Percentiles rank a stretch among this genome's conserved stretches.
Evolutionary conservation across 2,113 vertebrate genomes (phyloP).

Genomic region (Melozone crissalis): DNA sequence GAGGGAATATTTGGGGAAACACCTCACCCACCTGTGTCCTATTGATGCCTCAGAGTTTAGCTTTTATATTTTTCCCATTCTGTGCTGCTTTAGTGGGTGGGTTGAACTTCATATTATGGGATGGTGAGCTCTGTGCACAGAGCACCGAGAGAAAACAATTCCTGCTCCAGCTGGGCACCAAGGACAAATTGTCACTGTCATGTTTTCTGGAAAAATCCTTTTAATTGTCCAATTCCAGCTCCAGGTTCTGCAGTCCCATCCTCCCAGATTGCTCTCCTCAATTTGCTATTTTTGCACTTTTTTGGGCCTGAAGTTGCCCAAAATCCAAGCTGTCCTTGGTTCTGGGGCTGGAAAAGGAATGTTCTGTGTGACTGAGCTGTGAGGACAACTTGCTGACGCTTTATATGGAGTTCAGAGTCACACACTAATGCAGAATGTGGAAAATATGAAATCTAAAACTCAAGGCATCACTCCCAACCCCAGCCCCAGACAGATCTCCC

Average conservation of each 20-base stretch:
- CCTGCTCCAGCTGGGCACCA: too few relatives aligned
- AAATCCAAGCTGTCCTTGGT: not conserved
- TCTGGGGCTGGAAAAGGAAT: not conserved
- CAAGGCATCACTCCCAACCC: not conserved
- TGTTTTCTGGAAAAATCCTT: too few relatives aligned
- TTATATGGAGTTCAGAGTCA: not conserved
- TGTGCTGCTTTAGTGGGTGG: too few relatives aligned
- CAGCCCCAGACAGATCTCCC: rapidly evolving
- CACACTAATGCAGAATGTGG: not conserved
- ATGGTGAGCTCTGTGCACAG: too few relatives aligned
- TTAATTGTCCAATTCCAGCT: too few relatives aligned
- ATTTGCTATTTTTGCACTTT: too few relatives aligned
- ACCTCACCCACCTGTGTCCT: too few relatives aligned
- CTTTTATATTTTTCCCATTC: not conserved
- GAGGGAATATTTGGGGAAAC: not conserved
- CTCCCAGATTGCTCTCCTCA: too few relatives aligned
- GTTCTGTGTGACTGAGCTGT: not conserved
- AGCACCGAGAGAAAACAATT: too few relatives aligned
- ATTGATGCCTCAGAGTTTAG: not conserved
- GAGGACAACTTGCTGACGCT: not conserved
- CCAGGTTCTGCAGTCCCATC: too few relatives aligned
- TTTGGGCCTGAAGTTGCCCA: not conserved
- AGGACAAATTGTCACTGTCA: too few relatives aligned
- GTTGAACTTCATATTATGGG: not conserved
- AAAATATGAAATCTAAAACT: not conserved